Conservation (phyloP, 2,797 vertebrate species). For the Sebastes kiyomatsui region DNA sequence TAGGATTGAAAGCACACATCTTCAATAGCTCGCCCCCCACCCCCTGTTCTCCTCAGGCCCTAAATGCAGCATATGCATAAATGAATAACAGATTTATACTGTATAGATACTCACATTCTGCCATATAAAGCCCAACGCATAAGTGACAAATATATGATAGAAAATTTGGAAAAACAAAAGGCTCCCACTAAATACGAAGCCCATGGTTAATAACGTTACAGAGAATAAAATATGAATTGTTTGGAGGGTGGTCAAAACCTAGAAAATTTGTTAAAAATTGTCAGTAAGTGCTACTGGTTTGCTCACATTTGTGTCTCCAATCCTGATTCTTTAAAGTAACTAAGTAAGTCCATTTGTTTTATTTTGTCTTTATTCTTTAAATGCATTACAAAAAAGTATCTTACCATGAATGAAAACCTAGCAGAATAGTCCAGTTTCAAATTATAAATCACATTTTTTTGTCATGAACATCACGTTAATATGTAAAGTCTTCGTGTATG, state of each 20-base stretch:
- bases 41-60: not conserved
- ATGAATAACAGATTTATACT: not conserved
- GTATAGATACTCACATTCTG: not conserved
- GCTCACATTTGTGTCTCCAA: not conserved
- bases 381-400: not conserved
- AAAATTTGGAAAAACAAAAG: not conserved
- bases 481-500: constrained; percentile 5
- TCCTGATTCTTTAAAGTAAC: not conserved
- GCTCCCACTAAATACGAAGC: not conserved
- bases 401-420: not conserved
- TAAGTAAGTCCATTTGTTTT: not conserved
- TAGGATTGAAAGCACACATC: not conserved
- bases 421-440: not conserved
- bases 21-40: not conserved
- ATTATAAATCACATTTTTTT: not conserved
- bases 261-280: not conserved
- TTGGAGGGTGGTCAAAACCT: not conserved
- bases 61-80: not conserved
- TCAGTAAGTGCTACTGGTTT: not conserved
- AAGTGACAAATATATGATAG: not conserved
- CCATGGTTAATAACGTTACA: not conserved
- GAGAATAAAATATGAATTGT: not conserved
- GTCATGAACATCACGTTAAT: not conserved
- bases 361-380: not conserved
- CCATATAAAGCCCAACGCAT: not conserved